Percentiles rank a stretch among this genome's conserved stretches.
phyloP scores from a whole-genome alignment of 2,113 vertebrate species.

The Etheostoma cragini region DNA sequence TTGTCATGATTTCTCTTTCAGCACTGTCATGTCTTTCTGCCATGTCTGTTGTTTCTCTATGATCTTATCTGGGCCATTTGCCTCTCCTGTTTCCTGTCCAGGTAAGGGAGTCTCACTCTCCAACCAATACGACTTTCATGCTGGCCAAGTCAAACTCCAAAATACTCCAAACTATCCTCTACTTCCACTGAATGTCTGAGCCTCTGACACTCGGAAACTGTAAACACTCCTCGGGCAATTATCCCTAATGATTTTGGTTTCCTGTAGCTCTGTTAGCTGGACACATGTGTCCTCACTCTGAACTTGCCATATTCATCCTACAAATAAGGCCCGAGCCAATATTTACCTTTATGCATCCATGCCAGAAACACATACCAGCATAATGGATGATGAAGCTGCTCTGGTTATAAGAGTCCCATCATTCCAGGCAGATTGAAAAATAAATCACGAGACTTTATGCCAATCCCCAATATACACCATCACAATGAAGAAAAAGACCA shows the following conservation, averaged over 20 bases:
- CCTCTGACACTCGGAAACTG: constrained; percentile 49
- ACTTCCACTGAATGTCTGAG: constrained; percentile 11
- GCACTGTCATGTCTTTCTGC: not conserved
- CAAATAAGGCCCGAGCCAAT: constrained; percentile 17
- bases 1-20: constrained; percentile 7
- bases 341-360: constrained; percentile 42
- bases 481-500: constrained; percentile 48
- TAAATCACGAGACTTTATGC: constrained; percentile 27
- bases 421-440: constrained; percentile 36
- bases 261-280: constrained; percentile 47
- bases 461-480: constrained; percentile 30
- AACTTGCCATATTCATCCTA: constrained; percentile 51
- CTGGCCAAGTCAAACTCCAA: constrained; percentile 48
- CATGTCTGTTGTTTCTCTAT: constrained; percentile 5
- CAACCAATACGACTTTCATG: constrained; percentile 17
- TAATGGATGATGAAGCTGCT: constrained; percentile 32
- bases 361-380: constrained; percentile 47
- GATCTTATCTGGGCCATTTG: constrained; percentile 46
- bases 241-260: constrained; percentile 55
- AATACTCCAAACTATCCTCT: constrained; percentile 29
- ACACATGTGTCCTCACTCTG: constrained; percentile 58
- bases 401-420: constrained; percentile 19
- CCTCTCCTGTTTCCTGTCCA: constrained; percentile 51
- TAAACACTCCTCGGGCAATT: constrained; percentile 39
- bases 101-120: constrained; percentile 42